These are phyloP conservation scores for Ammospiza nelsoni DNA, from an alignment of 2,113 vertebrate species.

Conservation along the genomic window DNA sequence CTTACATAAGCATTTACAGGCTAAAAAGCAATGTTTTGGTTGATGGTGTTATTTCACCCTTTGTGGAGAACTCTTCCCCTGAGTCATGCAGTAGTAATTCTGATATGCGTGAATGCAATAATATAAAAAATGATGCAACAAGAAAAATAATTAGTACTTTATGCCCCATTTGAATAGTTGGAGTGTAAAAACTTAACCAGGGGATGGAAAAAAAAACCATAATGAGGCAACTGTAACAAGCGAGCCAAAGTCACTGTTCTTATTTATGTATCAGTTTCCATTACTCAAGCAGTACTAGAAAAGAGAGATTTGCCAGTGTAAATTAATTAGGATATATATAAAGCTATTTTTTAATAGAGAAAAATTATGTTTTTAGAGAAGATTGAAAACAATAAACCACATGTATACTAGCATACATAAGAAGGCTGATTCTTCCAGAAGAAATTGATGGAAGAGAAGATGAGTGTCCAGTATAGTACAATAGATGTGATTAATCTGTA, in stretches of 20 bases:
- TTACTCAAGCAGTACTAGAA: background rate
- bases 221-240: background rate
- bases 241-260: background rate
- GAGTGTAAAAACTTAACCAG: background rate
- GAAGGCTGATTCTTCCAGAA: background rate
- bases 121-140: conserved; percentile 20
- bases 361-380: background rate
- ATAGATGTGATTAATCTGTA: background rate
- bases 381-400: background rate
- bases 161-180: background rate
- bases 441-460: background rate
- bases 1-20: conserved; percentile 21
- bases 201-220: background rate
- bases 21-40: background rate
- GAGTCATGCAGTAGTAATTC: conserved; percentile 20
- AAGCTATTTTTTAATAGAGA: background rate
- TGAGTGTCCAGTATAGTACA: background rate
- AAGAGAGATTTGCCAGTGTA: background rate
- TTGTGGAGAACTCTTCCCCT: background rate
- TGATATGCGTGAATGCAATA: background rate
- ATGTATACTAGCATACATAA: background rate
- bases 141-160: conserved; percentile 32
- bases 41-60: background rate
- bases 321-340: background rate
- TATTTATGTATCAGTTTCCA: background rate